These are phyloP conservation scores for Siderastrea siderea DNA, from an alignment of 92 coral and sea anemone species.

Conservation along the genomic window DNA sequence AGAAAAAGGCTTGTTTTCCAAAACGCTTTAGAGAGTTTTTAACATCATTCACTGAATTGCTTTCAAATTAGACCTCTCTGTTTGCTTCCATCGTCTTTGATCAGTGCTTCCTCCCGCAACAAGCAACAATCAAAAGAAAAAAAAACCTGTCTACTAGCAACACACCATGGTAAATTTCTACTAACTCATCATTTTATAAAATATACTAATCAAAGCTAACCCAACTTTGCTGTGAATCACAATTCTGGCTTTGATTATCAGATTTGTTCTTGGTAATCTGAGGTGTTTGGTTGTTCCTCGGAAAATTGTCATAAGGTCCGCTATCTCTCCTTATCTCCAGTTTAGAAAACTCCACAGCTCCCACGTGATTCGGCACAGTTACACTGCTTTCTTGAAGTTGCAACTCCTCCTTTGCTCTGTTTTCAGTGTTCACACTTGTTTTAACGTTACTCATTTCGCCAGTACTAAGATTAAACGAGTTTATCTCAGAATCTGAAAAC, in stretches of 20 bases:
- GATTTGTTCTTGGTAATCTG: background rate
- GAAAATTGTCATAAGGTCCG: slow-evolving; percentile 34
- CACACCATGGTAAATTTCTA: slow-evolving; percentile 9
- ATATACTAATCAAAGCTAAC: slow-evolving; percentile 36
- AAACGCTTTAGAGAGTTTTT: too few species aligned
- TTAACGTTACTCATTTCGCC: background rate
- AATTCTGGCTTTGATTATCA: background rate
- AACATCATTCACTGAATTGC: too few species aligned
- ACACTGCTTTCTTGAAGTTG: background rate
- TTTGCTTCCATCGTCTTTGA: too few species aligned
- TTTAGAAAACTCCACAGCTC: slow-evolving; percentile 11
- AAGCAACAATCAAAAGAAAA: background rate
- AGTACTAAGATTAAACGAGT: slow-evolving; percentile 2
- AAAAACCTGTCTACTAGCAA: background rate
- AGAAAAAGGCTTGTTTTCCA: too few species aligned
- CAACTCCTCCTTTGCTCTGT: background rate
- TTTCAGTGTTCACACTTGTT: background rate
- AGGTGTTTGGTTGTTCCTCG: background rate
- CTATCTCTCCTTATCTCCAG: slow-evolving; percentile 40
- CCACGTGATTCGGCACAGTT: slow-evolving; percentile 28
- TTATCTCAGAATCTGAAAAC: slow-evolving; percentile 31
- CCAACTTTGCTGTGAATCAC: slow-evolving; percentile 35
- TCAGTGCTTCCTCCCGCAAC: too few species aligned
- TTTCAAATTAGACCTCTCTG: too few species aligned
- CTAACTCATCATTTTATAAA: background rate